These are phyloP conservation scores for Synergus japonicus DNA, from an alignment of 2,888 invertebrate genomes.

Conservation along the genomic window DNA sequence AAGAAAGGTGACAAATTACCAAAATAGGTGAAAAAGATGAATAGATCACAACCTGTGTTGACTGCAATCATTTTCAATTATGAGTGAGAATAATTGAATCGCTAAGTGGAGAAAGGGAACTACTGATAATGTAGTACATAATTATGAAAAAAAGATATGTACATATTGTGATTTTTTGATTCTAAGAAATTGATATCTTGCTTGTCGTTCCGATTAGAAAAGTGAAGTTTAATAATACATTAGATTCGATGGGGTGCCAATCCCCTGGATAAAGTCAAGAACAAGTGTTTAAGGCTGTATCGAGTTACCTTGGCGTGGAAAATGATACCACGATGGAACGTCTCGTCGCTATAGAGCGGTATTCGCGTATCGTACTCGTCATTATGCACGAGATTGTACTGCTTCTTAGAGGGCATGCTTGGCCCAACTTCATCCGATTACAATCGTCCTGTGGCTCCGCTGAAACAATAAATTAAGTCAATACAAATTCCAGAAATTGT, in stretches of 20 bases:
- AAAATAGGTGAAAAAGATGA: no score
- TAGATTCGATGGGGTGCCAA: not conserved
- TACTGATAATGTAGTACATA: not conserved
- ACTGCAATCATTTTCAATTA: no score
- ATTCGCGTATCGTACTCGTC: conserved; percentile 97
- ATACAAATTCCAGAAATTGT: conserved; percentile 16
- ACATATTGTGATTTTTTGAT: not conserved
- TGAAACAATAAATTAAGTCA: conserved; percentile 60
- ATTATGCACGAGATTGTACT: conserved; percentile 96
- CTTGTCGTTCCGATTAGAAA: conserved; percentile 5
- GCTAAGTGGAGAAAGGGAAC: no score
- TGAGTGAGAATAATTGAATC: no score
- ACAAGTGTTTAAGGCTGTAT: conserved; percentile 19
- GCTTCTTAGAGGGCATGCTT: conserved; percentile 92
- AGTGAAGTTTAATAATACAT: conserved; percentile 7
- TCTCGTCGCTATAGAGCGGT: conserved; percentile 98
- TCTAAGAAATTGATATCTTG: conserved; percentile 4
- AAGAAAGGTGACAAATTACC: no score
- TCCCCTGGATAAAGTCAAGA: conserved; percentile 13
- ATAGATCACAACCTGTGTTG: no score
- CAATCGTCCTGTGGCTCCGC: conserved; percentile 71
- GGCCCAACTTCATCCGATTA: conserved; percentile 73
- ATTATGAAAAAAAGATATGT: not conserved
- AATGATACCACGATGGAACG: conserved; percentile 97
- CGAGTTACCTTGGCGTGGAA: conserved; percentile 96